phyloP scores from a whole-genome alignment of 2,113 vertebrate species.

The Pedetes capensis region DNA sequence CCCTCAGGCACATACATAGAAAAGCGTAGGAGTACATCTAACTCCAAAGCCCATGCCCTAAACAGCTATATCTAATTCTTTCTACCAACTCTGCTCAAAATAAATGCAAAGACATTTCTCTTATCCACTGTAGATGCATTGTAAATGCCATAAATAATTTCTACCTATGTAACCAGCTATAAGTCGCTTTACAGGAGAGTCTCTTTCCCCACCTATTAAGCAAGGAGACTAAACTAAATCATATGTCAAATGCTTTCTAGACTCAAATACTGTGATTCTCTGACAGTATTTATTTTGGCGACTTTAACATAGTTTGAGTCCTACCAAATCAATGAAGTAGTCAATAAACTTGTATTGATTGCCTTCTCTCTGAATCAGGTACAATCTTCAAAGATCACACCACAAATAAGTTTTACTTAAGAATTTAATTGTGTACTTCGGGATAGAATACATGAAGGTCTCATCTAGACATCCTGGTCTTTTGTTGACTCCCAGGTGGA shows the following conservation, averaged over 20 bases:
- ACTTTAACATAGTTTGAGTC: constrained; percentile 23
- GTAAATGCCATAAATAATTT: not conserved
- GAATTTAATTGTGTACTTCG: not conserved
- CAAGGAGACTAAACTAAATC: not conserved
- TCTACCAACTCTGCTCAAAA: not conserved
- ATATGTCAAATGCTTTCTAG: not conserved
- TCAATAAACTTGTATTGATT: not conserved
- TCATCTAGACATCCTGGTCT: not conserved
- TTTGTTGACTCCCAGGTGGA: not conserved
- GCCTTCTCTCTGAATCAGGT: not conserved
- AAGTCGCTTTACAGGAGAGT: not conserved
- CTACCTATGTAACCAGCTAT: not conserved
- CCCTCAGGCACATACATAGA: not conserved
- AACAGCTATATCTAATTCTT: not conserved
- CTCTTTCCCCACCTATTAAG: not conserved
- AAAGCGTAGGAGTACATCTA: not conserved
- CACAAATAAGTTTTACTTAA: constrained; percentile 22
- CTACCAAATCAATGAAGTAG: constrained; percentile 12
- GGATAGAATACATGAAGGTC: not conserved
- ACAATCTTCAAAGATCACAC: not conserved
- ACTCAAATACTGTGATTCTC: not conserved
- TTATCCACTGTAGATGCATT: not conserved
- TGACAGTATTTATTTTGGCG: not conserved
- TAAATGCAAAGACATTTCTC: not conserved
- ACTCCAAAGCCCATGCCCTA: not conserved